Base-by-base conservation (phyloP, 2,113 vertebrate genomes). In the Sander lucioperca region DNA sequence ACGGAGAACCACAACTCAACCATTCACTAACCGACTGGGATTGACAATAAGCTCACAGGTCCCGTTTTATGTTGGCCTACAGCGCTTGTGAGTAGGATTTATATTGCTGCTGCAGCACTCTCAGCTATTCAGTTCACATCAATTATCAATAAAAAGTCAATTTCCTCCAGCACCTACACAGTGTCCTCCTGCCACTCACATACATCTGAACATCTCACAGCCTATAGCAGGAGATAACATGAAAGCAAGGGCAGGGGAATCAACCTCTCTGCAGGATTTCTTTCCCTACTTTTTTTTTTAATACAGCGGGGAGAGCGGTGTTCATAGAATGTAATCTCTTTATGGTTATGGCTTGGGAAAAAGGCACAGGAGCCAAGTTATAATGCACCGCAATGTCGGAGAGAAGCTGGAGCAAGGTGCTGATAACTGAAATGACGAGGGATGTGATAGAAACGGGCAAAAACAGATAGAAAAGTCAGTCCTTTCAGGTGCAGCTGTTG, bases 241-340 rank as follows among this genome's bases (percentile, higher is more conserved):
- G 39, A 87, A 88, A 80, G 64, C 25, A 48, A 74, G 30, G 48
- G 33, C 73, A 70, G n/a, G 27, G 23, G 51, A 58, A 82, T 71
- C 30, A 61, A 51, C 21, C n/a, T 5, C 18, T 43, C 53, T 19
- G 14, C 16, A 71, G 21, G 13, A 15, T 36, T 66, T 72, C 80
- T 57, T 25, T 58, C 18, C 15, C 13, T 39, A 23, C 27, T 39
- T 63, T 68, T 61, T 69, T 12, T 48, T 30, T 64, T 39, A 79
- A 87, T 83, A 70, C 51, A 75, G 71, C 80, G 77, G 68, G 47
- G 68, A 78, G 57, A 80, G 54, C 11, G 0, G 48, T 61, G 74
- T 74, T 87, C 74, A 74, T 39, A 75, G 62, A 83, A 77, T 77
- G 62, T 86, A 84, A 92, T 93, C 69, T 91, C 70, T 86, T 78